Base-by-base conservation (phyloP, 1,140 invertebrate species). In the Orchestia grillus region DNA sequence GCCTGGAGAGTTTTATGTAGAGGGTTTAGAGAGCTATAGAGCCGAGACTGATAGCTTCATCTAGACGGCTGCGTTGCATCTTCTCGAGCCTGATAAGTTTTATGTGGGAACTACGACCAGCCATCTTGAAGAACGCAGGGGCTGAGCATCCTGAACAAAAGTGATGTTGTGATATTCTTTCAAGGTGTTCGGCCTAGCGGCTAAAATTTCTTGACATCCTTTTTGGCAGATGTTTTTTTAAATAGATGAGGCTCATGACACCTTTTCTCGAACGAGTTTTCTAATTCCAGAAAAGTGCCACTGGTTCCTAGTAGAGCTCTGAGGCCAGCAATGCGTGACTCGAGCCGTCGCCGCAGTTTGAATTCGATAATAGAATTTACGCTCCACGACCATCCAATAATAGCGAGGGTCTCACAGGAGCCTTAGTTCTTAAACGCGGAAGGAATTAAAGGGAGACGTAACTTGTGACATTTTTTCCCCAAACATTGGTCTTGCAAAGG, bases 281-380 rank as follows among this genome's bases (percentile, higher is more conserved):
- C 62, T 77, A 36, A 77, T 36, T 77, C 62, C 28, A 77, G 62
- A 77, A 77, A 77, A 77, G 36, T 77, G 28, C 28, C 1, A 77
- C 62, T 15, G 28, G 28, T 77, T 77, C 11, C 28, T 77, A 8
- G 11, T 3, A 15, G 62, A 77, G 62, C 11, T 77, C 62, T 15
- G 1, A 36, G 36, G 62, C 11, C 62, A 77, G 15, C 62, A 77
- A 15, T 36, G 62, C 62, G 62, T 77, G 62, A 77, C 62, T 77
- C 28, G 62, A 28, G 62, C 1, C 62, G 28, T 77, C 62, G 36
- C 62, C 62, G 62, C 62, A 77, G 62, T 77, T 77, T 23, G 62
- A 77, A 77, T 77, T 77, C 36, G 62, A 77, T 77, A 77, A 77
- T 77, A 77, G 62, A 77, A 77, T 77, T 77, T 77, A 77, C 62